Percentiles rank a stretch among this genome's conserved stretches.
Evolutionary conservation across 2,797 vertebrate species (phyloP).

Genomic region (Enteromius radiatus): DNA sequence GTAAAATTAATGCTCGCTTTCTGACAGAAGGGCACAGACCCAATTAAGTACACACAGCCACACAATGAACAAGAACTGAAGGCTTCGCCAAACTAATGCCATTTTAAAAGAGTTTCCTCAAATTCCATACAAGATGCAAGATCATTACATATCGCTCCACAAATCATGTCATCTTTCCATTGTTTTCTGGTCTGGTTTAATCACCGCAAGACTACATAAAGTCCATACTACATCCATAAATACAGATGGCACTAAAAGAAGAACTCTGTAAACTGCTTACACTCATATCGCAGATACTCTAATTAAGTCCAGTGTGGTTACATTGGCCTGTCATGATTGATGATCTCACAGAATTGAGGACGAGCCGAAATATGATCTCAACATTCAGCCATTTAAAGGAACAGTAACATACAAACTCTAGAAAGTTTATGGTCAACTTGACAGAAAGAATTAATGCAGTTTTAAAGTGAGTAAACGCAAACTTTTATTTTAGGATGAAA

Average conservation of each 20-base stretch:
- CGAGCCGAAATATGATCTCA: conserved; percentile 39
- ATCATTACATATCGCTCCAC: conserved; percentile 20
- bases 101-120: conserved; percentile 10
- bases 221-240: conserved; percentile 27
- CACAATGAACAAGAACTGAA: not conserved
- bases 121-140: conserved; percentile 17
- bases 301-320: conserved; percentile 56
- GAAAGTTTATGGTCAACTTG: not conserved
- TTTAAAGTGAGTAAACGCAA: not conserved
- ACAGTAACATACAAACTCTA: not conserved
- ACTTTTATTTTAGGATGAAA: not conserved
- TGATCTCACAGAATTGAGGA: conserved; percentile 20
- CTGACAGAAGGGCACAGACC: not conserved
- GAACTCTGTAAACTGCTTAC: conserved; percentile 44
- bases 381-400: conserved; percentile 29
- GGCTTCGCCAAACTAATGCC: not conserved
- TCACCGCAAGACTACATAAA: conserved; percentile 20
- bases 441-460: not conserved
- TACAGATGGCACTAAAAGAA: conserved; percentile 40
- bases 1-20: conserved; percentile 22
- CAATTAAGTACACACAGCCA: not conserved
- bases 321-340: conserved; percentile 39
- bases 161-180: conserved; percentile 34
- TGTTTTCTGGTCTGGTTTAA: conserved; percentile 37
- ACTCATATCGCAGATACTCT: conserved; percentile 38